Evolutionary conservation across 1,140 invertebrate genomes (phyloP).

Genomic region (Sipha flava): DNA sequence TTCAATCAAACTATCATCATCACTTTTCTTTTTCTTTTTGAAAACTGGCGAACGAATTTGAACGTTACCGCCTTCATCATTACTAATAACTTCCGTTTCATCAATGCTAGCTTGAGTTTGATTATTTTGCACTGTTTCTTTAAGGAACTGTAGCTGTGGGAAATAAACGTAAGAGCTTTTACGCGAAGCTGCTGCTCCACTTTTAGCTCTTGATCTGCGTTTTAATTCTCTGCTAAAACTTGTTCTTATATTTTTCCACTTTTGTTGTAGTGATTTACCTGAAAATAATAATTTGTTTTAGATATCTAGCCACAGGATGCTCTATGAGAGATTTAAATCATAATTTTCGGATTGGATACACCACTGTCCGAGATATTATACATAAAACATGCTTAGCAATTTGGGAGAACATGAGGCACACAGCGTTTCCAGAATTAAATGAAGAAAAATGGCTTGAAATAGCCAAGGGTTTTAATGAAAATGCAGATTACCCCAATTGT

Average conservation of each 20-base stretch:
- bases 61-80: background rate
- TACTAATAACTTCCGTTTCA: background rate
- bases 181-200: background rate
- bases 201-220: background rate
- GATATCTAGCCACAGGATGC: conserved; percentile 37
- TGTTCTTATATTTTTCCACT: background rate
- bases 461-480: conserved; percentile 13
- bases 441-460: conserved; percentile 37
- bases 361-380: conserved; percentile 36
- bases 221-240: background rate
- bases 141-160: background rate
- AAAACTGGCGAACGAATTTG: background rate
- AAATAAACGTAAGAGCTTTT: background rate
- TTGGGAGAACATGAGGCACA: conserved; percentile 33
- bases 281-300: conserved; percentile 22
- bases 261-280: background rate
- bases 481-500: conserved; percentile 4
- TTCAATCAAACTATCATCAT: background rate
- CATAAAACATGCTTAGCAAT: conserved; percentile 40
- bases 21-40: background rate
- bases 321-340: conserved; percentile 35
- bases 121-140: background rate
- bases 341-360: background rate
- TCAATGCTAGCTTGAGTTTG: background rate
- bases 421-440: background rate